Evolutionary conservation across 1,140 invertebrate species (phyloP).

Genomic region (Yoshiicerus persimilis): DNA sequence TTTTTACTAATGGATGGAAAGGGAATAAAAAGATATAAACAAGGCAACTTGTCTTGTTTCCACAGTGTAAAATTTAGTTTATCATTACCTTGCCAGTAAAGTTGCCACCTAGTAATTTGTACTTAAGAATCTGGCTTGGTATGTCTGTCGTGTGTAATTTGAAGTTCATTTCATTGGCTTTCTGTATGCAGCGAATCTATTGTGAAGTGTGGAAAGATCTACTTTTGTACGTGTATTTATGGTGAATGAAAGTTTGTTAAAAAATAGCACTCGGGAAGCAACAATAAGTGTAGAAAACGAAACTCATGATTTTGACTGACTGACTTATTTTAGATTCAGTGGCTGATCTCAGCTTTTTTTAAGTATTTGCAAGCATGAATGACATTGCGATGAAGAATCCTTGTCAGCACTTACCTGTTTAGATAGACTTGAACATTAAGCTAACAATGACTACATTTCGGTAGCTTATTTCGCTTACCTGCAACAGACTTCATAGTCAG

Average conservation of each 20-base stretch:
- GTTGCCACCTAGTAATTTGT: not conserved
- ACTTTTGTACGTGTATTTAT: not conserved
- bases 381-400: not conserved
- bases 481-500: not conserved
- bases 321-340: not conserved
- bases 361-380: not conserved
- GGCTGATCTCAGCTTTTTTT: not conserved
- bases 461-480: not conserved
- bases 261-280: not conserved
- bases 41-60: not conserved
- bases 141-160: not conserved
- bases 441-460: not conserved
- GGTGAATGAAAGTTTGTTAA: not conserved
- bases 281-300: not conserved
- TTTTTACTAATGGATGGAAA: not conserved
- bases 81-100: not conserved
- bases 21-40: not conserved
- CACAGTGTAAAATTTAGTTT: not conserved
- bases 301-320: constrained; percentile 8
- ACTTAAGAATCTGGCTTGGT: not conserved
- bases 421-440: not conserved
- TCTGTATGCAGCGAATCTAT: not conserved
- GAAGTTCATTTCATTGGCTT: not conserved
- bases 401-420: not conserved
- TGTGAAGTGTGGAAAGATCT: not conserved